phyloP scores from a whole-genome alignment of 2,888 invertebrate species.

The Ormyrus pomaceus region DNA sequence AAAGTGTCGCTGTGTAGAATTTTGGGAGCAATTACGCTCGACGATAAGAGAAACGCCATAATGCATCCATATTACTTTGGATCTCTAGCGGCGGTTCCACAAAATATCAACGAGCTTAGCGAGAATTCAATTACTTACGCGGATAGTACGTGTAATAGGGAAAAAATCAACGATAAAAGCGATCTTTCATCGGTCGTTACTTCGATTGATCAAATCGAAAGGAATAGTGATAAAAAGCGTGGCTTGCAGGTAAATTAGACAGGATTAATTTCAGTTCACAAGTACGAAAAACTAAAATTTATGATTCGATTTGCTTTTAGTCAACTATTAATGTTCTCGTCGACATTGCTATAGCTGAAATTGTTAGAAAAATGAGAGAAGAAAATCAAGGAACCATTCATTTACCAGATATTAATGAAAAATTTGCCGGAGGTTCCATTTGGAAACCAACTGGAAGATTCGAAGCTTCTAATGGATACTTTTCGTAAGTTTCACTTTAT shows the following conservation, averaged over 20 bases:
- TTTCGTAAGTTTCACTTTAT: slow-evolving; percentile 44
- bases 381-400: slow-evolving; percentile 38
- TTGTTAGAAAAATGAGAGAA: slow-evolving; percentile 32
- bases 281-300: too few relatives aligned
- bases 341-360: slow-evolving; percentile 39
- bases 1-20: slow-evolving; percentile 8
- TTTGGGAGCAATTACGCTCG: slow-evolving; percentile 4
- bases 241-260: slow-evolving; percentile 3
- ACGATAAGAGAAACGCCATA: slow-evolving; percentile 22
- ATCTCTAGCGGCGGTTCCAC: background rate
- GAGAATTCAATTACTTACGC: background rate
- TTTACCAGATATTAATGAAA: slow-evolving; percentile 43
- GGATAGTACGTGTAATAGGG: too few relatives aligned
- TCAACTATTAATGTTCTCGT: slow-evolving; percentile 46
- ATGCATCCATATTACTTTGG: slow-evolving; percentile 30
- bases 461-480: slow-evolving; percentile 26
- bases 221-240: background rate
- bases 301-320: slow-evolving; percentile 14
- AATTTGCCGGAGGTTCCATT: slow-evolving; percentile 1
- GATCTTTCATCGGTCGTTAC: background rate
- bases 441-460: slow-evolving; percentile 33
- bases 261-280: background rate
- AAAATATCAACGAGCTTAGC: background rate
- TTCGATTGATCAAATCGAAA: background rate
- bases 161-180: too few relatives aligned